Evolutionary conservation across 1,140 invertebrate species (phyloP).

Genomic region (Orius laevigatus): DNA sequence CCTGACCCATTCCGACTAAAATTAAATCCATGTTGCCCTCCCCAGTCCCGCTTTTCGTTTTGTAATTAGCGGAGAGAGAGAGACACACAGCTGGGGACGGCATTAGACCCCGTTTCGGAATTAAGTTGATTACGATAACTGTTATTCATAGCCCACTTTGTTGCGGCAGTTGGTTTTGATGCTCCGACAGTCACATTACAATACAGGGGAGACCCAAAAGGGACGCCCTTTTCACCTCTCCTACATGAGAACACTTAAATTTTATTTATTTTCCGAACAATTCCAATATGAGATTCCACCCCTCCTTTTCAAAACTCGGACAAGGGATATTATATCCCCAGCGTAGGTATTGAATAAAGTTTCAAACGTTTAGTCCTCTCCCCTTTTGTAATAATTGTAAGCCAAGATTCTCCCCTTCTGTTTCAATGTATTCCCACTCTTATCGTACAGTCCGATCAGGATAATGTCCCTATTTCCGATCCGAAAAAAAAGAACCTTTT

Average conservation of each 20-base stretch:
- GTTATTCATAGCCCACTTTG: constrained; percentile 7
- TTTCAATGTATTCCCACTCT: no score
- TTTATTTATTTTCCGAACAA: constrained; percentile 11
- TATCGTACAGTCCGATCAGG: no score
- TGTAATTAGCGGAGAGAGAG: constrained; percentile 8
- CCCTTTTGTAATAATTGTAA: background rate
- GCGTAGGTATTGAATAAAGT: background rate
- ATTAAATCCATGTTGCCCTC: constrained; percentile 8
- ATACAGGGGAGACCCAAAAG: background rate
- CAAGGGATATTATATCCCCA: background rate
- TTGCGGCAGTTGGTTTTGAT: constrained; percentile 9
- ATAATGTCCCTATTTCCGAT: no score
- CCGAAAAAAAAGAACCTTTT: no score
- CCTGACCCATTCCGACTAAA: constrained; percentile 7
- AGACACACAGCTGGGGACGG: constrained; percentile 6
- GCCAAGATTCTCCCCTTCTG: no score
- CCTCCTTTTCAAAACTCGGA: background rate
- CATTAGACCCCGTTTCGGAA: constrained; percentile 4
- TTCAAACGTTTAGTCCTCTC: constrained; percentile 1
- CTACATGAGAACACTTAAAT: background rate
- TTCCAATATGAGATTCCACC: background rate
- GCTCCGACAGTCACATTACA: background rate
- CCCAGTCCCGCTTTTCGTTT: constrained; percentile 5
- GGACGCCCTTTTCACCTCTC: background rate
- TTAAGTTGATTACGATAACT: constrained; percentile 13